Evolutionary conservation across 2,113 vertebrate genomes (phyloP).

Genomic region (Austrofundulus limnaeus): DNA sequence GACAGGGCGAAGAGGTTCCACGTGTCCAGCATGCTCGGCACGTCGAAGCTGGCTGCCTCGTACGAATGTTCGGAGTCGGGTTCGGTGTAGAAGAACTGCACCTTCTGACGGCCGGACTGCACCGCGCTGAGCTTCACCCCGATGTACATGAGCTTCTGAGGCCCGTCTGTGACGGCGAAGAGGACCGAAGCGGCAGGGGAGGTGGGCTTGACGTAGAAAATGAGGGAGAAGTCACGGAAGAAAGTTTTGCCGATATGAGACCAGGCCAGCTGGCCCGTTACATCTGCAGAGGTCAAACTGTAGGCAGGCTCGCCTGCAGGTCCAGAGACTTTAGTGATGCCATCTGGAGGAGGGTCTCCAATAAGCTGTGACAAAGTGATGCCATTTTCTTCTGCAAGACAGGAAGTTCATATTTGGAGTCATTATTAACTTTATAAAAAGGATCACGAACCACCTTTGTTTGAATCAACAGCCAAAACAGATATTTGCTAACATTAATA

Average conservation of each 20-base stretch:
- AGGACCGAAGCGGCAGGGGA: slow-evolving; percentile 77
- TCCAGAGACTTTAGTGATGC: slow-evolving; percentile 72
- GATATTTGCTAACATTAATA: no score
- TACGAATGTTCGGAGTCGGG: slow-evolving; percentile 76
- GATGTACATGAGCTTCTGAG: slow-evolving; percentile 82
- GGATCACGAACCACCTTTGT: no score
- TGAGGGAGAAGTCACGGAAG: slow-evolving; percentile 88
- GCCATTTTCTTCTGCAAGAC: slow-evolving; percentile 74
- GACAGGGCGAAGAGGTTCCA: slow-evolving; percentile 87
- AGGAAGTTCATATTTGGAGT: background rate
- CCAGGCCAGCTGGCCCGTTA: slow-evolving; percentile 80
- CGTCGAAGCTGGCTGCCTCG: slow-evolving; percentile 81
- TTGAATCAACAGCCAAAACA: background rate
- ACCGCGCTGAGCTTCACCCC: slow-evolving; percentile 86
- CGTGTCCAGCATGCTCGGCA: slow-evolving; percentile 77
- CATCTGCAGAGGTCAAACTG: slow-evolving; percentile 74
- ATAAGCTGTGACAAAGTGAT: slow-evolving; percentile 88
- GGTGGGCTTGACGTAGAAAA: slow-evolving; percentile 84
- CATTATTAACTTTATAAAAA: no score
- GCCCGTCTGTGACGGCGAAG: slow-evolving; percentile 85
- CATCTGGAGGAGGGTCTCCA: slow-evolving; percentile 76
- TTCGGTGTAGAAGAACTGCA: slow-evolving; percentile 90
- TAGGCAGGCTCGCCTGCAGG: slow-evolving; percentile 76
- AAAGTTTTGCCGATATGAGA: slow-evolving; percentile 83
- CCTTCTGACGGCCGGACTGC: slow-evolving; percentile 66